Evolutionary conservation across 2,113 vertebrate genomes (phyloP), one percentile per base, ranked within the genome.

Genomic region (Caloenas nicobarica): DNA sequence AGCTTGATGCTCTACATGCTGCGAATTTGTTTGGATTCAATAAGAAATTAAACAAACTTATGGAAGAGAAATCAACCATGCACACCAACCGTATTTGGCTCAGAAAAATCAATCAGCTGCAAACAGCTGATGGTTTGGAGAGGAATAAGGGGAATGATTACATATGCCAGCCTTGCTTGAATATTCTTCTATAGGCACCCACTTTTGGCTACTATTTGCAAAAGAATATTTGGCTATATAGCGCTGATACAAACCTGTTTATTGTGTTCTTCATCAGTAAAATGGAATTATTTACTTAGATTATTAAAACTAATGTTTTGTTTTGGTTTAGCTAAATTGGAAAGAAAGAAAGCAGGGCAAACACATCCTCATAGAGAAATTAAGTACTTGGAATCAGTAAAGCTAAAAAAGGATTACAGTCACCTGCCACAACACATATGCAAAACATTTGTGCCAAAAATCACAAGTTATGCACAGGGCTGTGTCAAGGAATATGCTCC

Each of bases 61-160:
- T 1, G 2, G 38, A 64, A 40, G 0, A 80, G 0, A 84, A 60
- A 40, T 36, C 7, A 53, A 46, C 4, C 18, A 22, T 4, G 13
- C 26, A 81, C 7, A 71, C 28, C 15, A 70, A 13, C 25, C 51
- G 3, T 1, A 26, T 0, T 19, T 8, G 24, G 58, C 18, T 87
- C 33, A 68, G 16, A 78, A 77, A 69, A 77, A 77, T 21, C 11
- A 56, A 19, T 42, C 23, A 40, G 4, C 18, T 12, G 13, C 29
- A 72, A 83, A 80, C 5, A 71, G 17, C 8, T 28, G 10, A 77
- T 80, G 4, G 5, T 56, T 48, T 81, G 54, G 23, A 77, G 29
- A 38, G 3, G 11, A 81, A 60, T 4, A 64, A 9, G 17, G 80
- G 5, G 1, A 3, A 60, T 7, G 15, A 25, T 7, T 33, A 24